A percentile compares a stretch with the other conserved stretches of the same genome.
Evolutionary conservation across 2,797 vertebrate species (phyloP).

Genomic region (Heliangelus exortis): DNA sequence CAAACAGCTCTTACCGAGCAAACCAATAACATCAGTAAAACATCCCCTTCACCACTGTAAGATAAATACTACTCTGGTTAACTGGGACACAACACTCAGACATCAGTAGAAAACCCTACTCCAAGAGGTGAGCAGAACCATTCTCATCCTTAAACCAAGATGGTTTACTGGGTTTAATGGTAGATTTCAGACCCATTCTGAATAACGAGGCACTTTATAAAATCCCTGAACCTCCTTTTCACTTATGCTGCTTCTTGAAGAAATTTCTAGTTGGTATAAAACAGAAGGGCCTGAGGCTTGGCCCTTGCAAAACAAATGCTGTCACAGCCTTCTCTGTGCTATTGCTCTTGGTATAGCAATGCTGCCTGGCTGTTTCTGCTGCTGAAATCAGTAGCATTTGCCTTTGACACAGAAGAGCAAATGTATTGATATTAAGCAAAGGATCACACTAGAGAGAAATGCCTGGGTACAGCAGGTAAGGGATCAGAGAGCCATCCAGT

Average conservation of each 20-base stretch:
- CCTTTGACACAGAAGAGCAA: neutral
- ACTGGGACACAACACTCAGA: neutral
- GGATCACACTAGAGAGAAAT: neutral
- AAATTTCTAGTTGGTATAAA: neutral
- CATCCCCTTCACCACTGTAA: neutral
- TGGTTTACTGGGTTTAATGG: no score
- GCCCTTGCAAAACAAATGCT: neutral
- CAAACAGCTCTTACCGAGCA: neutral
- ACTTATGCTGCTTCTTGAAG: neutral
- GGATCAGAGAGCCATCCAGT: slow-evolving; percentile 68
- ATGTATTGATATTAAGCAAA: neutral
- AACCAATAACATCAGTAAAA: neutral
- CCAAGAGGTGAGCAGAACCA: neutral
- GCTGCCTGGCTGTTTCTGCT: neutral
- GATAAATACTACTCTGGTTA: neutral
- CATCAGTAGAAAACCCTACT: neutral
- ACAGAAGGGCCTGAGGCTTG: neutral
- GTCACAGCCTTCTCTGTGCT: neutral
- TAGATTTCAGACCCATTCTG: neutral
- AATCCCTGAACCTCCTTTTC: neutral
- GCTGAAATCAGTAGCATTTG: neutral
- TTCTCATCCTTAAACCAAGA: neutral
- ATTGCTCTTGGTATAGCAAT: neutral
- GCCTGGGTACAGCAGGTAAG: neutral
- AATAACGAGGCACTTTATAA: neutral